Evolutionary conservation across 2,797 vertebrate species (phyloP).

Genomic region (Xenops minutus): DNA sequence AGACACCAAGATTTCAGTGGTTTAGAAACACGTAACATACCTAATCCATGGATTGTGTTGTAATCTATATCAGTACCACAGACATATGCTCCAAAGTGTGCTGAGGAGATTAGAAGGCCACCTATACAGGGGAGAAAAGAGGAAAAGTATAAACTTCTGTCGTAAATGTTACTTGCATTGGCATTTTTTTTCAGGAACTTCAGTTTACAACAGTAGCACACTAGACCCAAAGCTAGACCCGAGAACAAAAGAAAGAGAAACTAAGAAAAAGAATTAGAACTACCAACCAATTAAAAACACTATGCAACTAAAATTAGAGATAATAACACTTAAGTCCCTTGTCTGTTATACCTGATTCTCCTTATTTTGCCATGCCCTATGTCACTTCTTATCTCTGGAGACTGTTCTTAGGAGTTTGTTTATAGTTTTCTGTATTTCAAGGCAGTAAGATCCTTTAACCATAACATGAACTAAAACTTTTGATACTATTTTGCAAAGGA

Average conservation of each 20-base stretch:
- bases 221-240: not conserved
- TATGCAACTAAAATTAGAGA: not conserved
- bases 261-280: not conserved
- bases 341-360: not conserved
- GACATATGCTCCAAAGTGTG: constrained; percentile 94
- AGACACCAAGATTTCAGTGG: not conserved
- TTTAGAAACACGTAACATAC: constrained; percentile 71
- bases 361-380: not conserved
- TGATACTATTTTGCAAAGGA: not conserved
- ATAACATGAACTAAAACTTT: not conserved
- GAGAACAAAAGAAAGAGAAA: accelerated
- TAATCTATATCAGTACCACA: constrained; percentile 96
- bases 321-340: not conserved
- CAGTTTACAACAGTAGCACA: not conserved
- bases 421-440: not conserved
- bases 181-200: not conserved
- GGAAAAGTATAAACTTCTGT: not conserved
- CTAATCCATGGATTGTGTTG: constrained; percentile 94
- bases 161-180: not conserved
- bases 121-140: constrained; percentile 73
- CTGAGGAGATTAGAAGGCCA: constrained; percentile 92
- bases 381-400: not conserved
- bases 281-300: not conserved
- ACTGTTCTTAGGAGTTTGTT: not conserved
- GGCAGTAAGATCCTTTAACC: not conserved